Evolutionary conservation across 2,888 invertebrate species (phyloP).

Genomic region (Bombyx huttoni): DNA sequence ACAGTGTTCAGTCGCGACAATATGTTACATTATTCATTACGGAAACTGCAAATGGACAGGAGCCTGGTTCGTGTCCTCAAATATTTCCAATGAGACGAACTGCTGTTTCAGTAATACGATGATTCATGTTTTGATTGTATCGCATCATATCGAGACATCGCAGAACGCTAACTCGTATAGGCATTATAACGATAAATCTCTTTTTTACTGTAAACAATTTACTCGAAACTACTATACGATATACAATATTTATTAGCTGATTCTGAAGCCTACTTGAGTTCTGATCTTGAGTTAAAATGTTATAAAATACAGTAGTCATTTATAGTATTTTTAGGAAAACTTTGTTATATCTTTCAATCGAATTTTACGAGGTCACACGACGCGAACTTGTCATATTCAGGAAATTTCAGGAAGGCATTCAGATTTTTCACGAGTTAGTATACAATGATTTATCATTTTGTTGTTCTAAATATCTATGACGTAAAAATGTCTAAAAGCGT

Average conservation of each 20-base stretch:
- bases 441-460: too few species aligned
- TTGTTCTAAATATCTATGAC: too few species aligned
- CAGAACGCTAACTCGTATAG: slow-evolving; percentile 18
- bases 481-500: too few species aligned
- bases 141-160: slow-evolving; percentile 19
- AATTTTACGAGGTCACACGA: too few species aligned
- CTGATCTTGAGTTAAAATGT: too few species aligned
- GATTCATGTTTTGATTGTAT: slow-evolving; percentile 34
- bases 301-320: too few species aligned
- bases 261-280: neutral
- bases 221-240: neutral
- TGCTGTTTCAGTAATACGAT: slow-evolving; percentile 11
- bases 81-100: slow-evolving; percentile 17
- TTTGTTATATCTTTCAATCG: too few species aligned
- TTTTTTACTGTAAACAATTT: slow-evolving; percentile 2
- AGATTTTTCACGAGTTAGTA: too few species aligned
- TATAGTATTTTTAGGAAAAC: too few species aligned
- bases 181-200: slow-evolving; percentile 14
- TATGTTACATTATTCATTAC: slow-evolving; percentile 45
- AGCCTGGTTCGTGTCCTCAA: slow-evolving; percentile 25
- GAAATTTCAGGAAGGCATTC: too few species aligned
- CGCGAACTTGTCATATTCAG: too few species aligned
- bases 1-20: slow-evolving; percentile 37
- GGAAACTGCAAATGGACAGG: slow-evolving; percentile 29
- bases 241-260: neutral